A percentile compares a stretch with the other conserved stretches of the same genome.
phyloP scores from a whole-genome alignment of 2,888 invertebrate genomes.

The Drosophila prostipennis region DNA sequence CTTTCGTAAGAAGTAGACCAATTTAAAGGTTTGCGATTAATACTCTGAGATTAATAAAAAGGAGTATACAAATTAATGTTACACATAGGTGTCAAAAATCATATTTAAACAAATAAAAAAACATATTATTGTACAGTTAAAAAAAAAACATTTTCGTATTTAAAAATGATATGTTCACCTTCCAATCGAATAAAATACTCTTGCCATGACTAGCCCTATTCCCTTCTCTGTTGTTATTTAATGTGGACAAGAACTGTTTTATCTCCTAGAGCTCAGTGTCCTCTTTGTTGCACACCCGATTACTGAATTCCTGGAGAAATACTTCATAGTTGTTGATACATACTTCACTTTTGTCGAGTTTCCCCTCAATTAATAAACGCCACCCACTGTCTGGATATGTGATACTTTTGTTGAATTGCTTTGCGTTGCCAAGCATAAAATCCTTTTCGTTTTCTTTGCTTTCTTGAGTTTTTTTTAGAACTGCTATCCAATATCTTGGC shows the following conservation, averaged over 20 bases:
- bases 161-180: too few relatives aligned
- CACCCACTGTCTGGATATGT: conserved; percentile 14
- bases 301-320: background rate
- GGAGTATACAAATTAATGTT: too few relatives aligned
- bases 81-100: too few relatives aligned
- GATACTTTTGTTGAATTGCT: conserved; percentile 27
- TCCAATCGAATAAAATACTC: too few relatives aligned
- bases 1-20: too few relatives aligned
- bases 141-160: too few relatives aligned
- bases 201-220: too few relatives aligned
- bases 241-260: background rate
- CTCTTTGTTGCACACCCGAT: background rate
- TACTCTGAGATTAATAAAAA: too few relatives aligned
- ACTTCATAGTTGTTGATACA: background rate
- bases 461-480: conserved; percentile 22
- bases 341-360: conserved; percentile 4
- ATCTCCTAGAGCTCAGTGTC: background rate
- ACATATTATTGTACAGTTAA: too few relatives aligned
- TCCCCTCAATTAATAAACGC: conserved; percentile 29
- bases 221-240: background rate
- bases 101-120: too few relatives aligned
- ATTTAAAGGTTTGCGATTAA: too few relatives aligned
- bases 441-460: conserved; percentile 12
- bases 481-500: conserved; percentile 19
- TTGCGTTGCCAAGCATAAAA: conserved; percentile 17